Evolutionary conservation across 2,797 vertebrate species (phyloP), one percentile per base, ranked within the genome.

Genomic region (Rhynchonycteris naso): DNA sequence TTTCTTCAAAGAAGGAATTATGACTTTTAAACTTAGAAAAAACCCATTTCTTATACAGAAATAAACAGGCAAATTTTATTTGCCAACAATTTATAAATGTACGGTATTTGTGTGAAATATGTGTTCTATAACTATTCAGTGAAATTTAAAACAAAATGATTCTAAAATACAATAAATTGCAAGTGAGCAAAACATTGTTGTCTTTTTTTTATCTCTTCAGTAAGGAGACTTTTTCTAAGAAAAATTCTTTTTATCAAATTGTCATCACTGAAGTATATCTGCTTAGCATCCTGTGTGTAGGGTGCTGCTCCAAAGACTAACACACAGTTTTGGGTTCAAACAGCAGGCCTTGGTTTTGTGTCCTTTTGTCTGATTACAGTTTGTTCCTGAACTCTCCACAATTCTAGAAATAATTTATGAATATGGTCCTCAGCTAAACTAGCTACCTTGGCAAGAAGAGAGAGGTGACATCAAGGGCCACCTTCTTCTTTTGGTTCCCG

Each of bases 81-180:
- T 90, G 74, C 50, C 69, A 35, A 11, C 69, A 63, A 80, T 30
- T n/a, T n/a, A 82, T 88, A 52, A 71, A 74, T 78, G 22, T 65
- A 43, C 43, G 5, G 43, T 43, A 52, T 78, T 68, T 90, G 14
- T 52, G 6, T 78, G 21, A 52, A 80, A 54, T 24, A 5, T 65
- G 28, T 74, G 33, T 65, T 95, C 54, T 91, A 18, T 74, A 76
- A 52, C 30, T 56, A 5, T 61, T 92, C 16, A 58, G 24, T 86
- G 79, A 81, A 83, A 87, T 92, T 94, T 90, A 85, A 96, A 96
- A 72, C 59, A 69, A 87, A 88, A 38, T 88, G 66, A 3, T 50
- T 63, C 59, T 88, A 61, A 81, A 89, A 50, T 88, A 61, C 76
- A 89, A 50, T 93, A 83, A 69, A 84, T 82, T 54, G 33, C 8